Base-by-base conservation (phyloP, 1,140 invertebrate genomes). In the Lepidurus arcticus region DNA sequence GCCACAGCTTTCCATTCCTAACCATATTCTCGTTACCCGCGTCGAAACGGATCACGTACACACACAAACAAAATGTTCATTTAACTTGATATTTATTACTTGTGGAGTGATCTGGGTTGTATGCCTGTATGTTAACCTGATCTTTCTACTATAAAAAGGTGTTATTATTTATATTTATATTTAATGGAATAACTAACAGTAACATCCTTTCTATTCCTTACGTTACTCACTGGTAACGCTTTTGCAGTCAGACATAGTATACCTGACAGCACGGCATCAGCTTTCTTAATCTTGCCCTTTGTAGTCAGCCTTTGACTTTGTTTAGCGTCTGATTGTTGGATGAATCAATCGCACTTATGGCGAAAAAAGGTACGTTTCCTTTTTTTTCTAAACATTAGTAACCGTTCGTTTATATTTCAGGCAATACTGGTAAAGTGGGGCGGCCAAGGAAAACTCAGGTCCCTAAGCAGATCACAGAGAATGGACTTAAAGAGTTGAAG, bases 391-490 rank as follows among this genome's bases (percentile, higher is more conserved):
- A 4, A 7, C n/a, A 26, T 7, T 53, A 44, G 16, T 44, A 8
- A 45, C 24, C 9, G 16, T 16, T 13, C 26, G 44, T 44, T 76
- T 45, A 44, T 34, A 45, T 26, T 34, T 34, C 76, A 26, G 44
- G 24, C 7, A 76, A 43, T 26, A 45, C 44, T 21, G 76, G 76
- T 10, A 76, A 76, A 76, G 73, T 73, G 34, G 45, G 78, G 16
- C n/a, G 44, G 24, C 65, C 73, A 24, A 74, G 73, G 65, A 44
- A 73, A 73, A 78, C 45, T 5, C 44, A 42, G 9, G 16, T 44
- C 44, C 16, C 13, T 44, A 24, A 47, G 13, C 42, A 10, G 21
- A 75, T 73, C n/a, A 53, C 16, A n/a, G 73, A 78, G 24, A 45
- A 9, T 26, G 43, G 11, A 44, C 21, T 8, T 73, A 13, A 16